phyloP scores from a whole-genome alignment of 1,140 invertebrate species.

The Subanguina moxae region DNA sequence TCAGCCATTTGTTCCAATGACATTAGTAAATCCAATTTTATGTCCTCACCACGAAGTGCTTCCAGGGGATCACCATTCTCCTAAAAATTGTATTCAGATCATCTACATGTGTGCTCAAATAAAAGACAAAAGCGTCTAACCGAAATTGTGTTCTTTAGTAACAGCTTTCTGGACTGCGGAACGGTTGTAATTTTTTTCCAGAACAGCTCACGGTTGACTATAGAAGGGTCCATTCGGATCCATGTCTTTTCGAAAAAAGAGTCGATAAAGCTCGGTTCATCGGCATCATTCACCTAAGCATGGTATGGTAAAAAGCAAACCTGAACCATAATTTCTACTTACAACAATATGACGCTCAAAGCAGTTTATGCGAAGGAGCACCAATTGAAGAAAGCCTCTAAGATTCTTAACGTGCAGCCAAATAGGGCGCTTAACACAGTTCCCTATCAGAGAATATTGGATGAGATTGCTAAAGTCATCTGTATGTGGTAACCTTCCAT shows the following conservation, averaged over 20 bases:
- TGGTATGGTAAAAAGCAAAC: background rate
- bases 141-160: slow-evolving; percentile 28
- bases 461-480: background rate
- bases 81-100: slow-evolving; percentile 8
- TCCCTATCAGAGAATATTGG: background rate
- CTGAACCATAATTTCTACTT: background rate
- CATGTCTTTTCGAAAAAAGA: slow-evolving; percentile 20
- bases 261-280: slow-evolving; percentile 20
- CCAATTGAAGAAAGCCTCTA: slow-evolving; percentile 14
- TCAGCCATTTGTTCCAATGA: slow-evolving; percentile 21
- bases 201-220: slow-evolving; percentile 11
- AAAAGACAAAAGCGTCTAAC: slow-evolving; percentile 7
- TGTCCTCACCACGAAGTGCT: slow-evolving; percentile 1
- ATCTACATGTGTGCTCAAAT: background rate
- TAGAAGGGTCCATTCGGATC: slow-evolving; percentile 16
- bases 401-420: slow-evolving; percentile 1
- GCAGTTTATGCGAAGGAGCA: slow-evolving; percentile 16
- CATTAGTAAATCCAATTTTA: slow-evolving; percentile 20
- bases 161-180: slow-evolving; percentile 9
- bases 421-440: background rate
- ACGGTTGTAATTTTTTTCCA: slow-evolving; percentile 26
- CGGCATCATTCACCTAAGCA: background rate
- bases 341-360: slow-evolving; percentile 18
- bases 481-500: background rate
- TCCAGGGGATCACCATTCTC: slow-evolving; percentile 22